Percentiles rank a stretch among this genome's conserved stretches.
Conservation (phyloP, 2,797 vertebrate genomes). For the Miichthys miiuy region DNA sequence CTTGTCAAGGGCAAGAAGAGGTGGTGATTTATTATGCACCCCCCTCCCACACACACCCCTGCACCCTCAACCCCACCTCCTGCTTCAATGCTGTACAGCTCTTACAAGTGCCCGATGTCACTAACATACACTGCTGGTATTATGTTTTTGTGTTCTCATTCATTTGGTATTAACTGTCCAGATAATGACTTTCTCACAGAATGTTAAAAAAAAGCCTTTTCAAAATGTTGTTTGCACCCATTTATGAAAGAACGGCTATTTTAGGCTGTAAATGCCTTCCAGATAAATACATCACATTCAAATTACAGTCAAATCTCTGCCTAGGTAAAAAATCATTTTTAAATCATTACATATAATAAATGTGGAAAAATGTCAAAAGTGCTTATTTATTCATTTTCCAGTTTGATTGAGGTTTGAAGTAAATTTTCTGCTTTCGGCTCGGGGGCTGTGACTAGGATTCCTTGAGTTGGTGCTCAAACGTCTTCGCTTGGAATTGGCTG, state of each 20-base stretch:
- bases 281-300: background rate
- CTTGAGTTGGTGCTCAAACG: too few relatives aligned
- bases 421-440: too few relatives aligned
- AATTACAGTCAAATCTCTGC: background rate
- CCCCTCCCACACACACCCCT: background rate
- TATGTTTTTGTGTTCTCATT: slow-evolving; percentile 23
- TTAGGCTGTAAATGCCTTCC: background rate
- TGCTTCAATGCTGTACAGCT: background rate
- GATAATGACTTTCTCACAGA: slow-evolving; percentile 10
- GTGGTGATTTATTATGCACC: slow-evolving; percentile 43
- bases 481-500: too few relatives aligned
- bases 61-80: background rate
- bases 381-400: too few relatives aligned
- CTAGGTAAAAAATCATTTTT: too few relatives aligned
- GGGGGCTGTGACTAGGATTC: too few relatives aligned
- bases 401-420: too few relatives aligned
- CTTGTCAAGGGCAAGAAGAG: slow-evolving; percentile 73
- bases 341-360: too few relatives aligned
- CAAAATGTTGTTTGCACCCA: background rate
- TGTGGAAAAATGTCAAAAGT: too few relatives aligned
- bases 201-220: background rate
- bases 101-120: background rate
- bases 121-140: background rate
- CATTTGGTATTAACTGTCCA: slow-evolving; percentile 7
- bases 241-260: background rate